phyloP scores from a whole-genome alignment of 1,140 invertebrate genomes.

The Maconellicoccus hirsutus region DNA sequence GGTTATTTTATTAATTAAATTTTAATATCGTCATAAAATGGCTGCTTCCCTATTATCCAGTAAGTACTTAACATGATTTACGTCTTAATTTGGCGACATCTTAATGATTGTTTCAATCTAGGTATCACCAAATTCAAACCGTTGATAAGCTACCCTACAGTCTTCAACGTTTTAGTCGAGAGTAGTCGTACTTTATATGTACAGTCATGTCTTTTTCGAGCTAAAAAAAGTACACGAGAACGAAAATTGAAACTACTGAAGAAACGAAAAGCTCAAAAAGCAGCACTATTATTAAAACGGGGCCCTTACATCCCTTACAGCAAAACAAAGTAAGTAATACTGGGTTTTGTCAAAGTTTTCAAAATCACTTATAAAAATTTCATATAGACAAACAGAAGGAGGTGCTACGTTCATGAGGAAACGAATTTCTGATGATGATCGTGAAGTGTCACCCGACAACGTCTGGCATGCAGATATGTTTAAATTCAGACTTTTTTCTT shows the following conservation, averaged over 20 bases:
- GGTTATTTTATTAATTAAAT: neutral
- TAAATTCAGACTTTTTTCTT: conserved; percentile 47
- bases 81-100: neutral
- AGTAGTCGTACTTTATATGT: neutral
- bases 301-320: neutral
- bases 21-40: neutral
- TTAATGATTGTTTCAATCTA: neutral
- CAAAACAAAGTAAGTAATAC: neutral
- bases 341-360: neutral
- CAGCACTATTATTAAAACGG: neutral
- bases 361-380: neutral
- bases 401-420: neutral
- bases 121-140: neutral
- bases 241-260: conserved; percentile 25
- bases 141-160: neutral
- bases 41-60: neutral
- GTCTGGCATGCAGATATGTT: conserved; percentile 51
- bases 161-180: neutral
- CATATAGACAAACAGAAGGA: neutral
- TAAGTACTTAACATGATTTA: neutral
- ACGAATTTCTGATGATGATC: conserved; percentile 20
- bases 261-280: conserved; percentile 23
- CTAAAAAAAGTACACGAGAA: conserved; percentile 26
- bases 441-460: conserved; percentile 45
- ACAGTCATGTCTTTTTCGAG: conserved; percentile 18